Evolutionary conservation across 2,113 vertebrate genomes (phyloP), one percentile per base, ranked within the genome.

Genomic region (Gymnarchus niloticus): DNA sequence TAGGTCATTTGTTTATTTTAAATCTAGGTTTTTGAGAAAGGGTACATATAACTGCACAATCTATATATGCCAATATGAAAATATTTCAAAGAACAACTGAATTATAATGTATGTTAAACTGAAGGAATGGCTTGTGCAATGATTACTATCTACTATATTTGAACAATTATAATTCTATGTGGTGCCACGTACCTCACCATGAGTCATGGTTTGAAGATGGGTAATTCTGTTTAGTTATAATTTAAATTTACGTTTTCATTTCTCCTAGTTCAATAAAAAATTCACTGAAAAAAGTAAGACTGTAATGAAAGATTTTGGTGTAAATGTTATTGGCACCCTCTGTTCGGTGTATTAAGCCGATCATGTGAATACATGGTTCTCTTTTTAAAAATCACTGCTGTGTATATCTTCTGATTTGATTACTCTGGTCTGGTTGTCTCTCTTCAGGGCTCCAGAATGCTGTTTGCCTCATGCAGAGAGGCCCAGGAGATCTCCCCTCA

Each of bases 391-490:
- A 44, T 48, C 83, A 8, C 33, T 44, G 49, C 51, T 49, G 51
- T 51, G 56, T 80, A 14, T 48, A 52, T 44, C 33, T 44, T 44
- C 65, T 54, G 37, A 33, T 85, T 77, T 57, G 84, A 78, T 78
- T 85, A 56, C 21, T 44, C 69, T 56, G 73, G 65, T 59, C 84
- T 56, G 37, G 25, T 5, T 28, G 52, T 19, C 84, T 51, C 73
- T 85, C 69, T 51, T 44, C 37, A 7, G 51, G 51, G 54, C 51
- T 80, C 84, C 73, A 85, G 73, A 78, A 25, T 56, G 69, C 84
- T 56, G 52, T n/a, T 77, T 56, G 73, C 80, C 80, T 82, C 80
- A 82, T 54, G 80, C 80, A 54, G 80, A 82, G 80, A 82, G 80
- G 80, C 80, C 80, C 48, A 33, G 49, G 49, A 82, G 49, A 82